Evolutionary conservation across 2,797 vertebrate genomes (phyloP).

Genomic region (Phoxinus dragarum): DNA sequence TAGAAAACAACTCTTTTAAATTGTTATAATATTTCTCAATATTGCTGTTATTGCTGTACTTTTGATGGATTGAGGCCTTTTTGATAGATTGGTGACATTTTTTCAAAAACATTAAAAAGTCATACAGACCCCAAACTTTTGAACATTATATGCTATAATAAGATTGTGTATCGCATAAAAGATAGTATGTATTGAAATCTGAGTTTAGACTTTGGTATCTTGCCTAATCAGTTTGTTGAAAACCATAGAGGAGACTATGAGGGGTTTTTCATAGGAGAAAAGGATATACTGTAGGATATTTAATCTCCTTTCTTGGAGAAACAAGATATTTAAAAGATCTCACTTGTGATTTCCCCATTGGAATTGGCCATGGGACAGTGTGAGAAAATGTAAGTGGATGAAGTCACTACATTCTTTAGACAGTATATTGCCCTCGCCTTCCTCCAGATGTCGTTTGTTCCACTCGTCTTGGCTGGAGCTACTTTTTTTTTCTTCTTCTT

Average conservation of each 20-base stretch:
- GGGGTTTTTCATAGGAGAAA: neutral
- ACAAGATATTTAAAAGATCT: neutral
- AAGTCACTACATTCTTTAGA: conserved; percentile 34
- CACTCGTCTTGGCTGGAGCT: conserved; percentile 25
- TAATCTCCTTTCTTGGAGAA: neutral
- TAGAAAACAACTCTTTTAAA: neutral
- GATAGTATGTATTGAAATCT: too few relatives aligned
- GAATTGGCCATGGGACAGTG: neutral
- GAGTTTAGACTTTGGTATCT: neutral
- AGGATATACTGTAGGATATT: neutral
- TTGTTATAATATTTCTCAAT: neutral
- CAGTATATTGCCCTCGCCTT: conserved; percentile 8
- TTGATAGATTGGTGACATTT: neutral
- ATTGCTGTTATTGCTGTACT: neutral
- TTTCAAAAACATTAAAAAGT: neutral
- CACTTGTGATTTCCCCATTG: conserved; percentile 2
- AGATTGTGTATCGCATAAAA: neutral
- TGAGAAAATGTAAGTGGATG: conserved; percentile 30
- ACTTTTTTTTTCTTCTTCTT: conserved; percentile 5
- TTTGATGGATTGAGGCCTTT: neutral
- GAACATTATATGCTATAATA: neutral
- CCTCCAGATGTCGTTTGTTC: conserved; percentile 32
- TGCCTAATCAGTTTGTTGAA: neutral
- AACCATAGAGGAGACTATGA: neutral
- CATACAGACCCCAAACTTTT: neutral